Evolutionary conservation across 1,140 invertebrate genomes (phyloP), one percentile per base, ranked within the genome.

Genomic region (Ceratina australensis): DNA sequence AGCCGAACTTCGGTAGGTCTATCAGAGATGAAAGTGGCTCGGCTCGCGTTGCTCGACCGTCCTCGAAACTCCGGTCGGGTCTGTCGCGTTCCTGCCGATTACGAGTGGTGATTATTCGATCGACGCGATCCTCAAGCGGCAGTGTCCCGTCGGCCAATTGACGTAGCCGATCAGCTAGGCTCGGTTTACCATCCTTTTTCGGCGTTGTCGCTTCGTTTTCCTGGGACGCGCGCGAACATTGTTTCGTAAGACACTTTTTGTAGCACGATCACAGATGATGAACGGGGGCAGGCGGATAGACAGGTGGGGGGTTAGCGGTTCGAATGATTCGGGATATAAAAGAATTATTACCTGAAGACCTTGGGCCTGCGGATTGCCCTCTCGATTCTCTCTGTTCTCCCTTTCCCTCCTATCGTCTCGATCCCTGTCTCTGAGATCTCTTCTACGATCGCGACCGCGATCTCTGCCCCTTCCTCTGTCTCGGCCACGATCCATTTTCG

Each of bases 131-230:
- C 24, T 92, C 91, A 1, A 92, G 20, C 0, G 91, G 91, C 28
- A 92, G 72, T 3, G 90, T 92, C 1, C 92, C 90, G 73, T 93
- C 92, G 0, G 92, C 92, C 26, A 93, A 77, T 72, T 91, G 92
- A 22, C 92, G 84, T 3, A 93, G 49, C 20, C 92, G 87, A 52
- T 93, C 93, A 2, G 92, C 91, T 0, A 93, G 82, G 61, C 90
- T 91, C 0, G 87, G 84, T 78, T 93, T 92, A 20, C 74, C 72
- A 10, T 91, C 89, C 20, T 92, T 92, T 49, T 91, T 91, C 20
- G 81, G 63, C 1, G 84, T 84, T 10, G 84, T 84, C 12, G 72
- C 63, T 10, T 81, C 79, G 7, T 79, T 63, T 63, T 91, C 88
- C 73, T 87, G 73, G 18, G 77, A n/a, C n/a, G n/a, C n/a, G n/a